Percentiles rank a stretch among this genome's conserved stretches.
Conservation (phyloP, 2,888 invertebrate genomes). For the Galeruca laticollis region DNA sequence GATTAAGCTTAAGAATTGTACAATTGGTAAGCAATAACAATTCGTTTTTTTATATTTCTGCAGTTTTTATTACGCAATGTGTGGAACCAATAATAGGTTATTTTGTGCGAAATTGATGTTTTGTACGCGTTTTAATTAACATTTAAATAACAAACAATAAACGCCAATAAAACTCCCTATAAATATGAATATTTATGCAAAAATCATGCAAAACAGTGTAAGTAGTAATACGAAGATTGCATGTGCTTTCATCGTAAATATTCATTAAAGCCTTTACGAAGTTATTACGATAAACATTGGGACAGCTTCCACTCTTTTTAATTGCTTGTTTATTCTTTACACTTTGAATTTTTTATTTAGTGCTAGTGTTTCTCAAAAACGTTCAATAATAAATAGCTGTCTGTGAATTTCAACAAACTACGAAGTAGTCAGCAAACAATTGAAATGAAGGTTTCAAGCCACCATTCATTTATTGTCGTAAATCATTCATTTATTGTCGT, state of each 20-base stretch:
- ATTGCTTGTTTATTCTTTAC: slow-evolving; percentile 42
- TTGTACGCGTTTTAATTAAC: not conserved
- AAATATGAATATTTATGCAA: slow-evolving; percentile 27
- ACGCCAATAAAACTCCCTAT: slow-evolving; percentile 13
- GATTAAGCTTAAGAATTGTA: too few species aligned
- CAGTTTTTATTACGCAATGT: too few species aligned
- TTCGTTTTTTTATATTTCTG: too few species aligned
- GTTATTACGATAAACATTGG: slow-evolving; percentile 46
- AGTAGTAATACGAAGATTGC: slow-evolving; percentile 37
- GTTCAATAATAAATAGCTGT: not conserved
- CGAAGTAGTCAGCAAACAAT: not conserved
- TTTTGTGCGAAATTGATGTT: not conserved
- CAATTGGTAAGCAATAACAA: too few species aligned
- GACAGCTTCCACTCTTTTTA: slow-evolving; percentile 43
- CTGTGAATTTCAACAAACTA: not conserved
- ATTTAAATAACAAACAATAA: slow-evolving; percentile 8
- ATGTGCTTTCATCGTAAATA: slow-evolving; percentile 45
- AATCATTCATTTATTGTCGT: too few species aligned
- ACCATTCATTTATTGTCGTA: too few species aligned
- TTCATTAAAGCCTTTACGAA: slow-evolving; percentile 44
- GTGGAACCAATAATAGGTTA: not conserved
- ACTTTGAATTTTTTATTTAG: slow-evolving; percentile 25
- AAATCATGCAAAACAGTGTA: slow-evolving; percentile 22
- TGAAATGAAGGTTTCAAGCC: too few species aligned
- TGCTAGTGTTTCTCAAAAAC: slow-evolving; percentile 13